Base-by-base conservation (phyloP, 2,113 vertebrate species). In the Dipodomys spectabilis region DNA sequence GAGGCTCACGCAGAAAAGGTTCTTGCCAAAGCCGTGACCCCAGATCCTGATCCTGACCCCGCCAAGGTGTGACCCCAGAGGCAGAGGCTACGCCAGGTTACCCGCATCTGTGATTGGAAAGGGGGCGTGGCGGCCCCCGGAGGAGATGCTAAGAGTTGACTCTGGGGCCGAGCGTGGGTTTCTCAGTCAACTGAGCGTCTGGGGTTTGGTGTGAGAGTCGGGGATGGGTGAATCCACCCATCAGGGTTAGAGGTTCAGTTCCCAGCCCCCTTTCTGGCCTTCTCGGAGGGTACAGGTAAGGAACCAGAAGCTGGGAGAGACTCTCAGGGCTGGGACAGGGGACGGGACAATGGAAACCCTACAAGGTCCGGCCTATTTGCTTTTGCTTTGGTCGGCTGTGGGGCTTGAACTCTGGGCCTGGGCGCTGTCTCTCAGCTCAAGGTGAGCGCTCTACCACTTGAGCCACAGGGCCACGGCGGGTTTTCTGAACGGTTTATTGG, bases 131-230 rank as follows among this genome's bases (percentile, higher is more conserved):
- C 53, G 22, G 28, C 30, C 5, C 9, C 90, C 88, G 94, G 93
- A 94, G 71, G 39, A 88, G 60, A 82, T 87, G 45, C 20, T 27
- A 25, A 39, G 77, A 49, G 45, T 22, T 64, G 28, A 20, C 71
- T 39, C 85, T 86, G 92, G 79, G 86, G 83, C 53, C 67, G 86
- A 78, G 72, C 92, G 75, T 67, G 35, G 6, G 86, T 88, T 88
- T 82, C 79, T 81, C 30, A 39, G 7, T 44, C 85, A 92, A 45
- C 77, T 78, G 67, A 86, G 86, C 49, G 60, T 67, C 25, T 69
- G 71, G 62, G 15, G 20, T 44, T 49, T 81, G 84, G 94, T 92
- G 95, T 64, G 64, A 44, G 18, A 0, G 39, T 39, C 20, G 69
- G 15, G 77, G 27, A 13, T 4, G 3, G 27, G 6, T 28, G 20